Conservation (phyloP, 2,797 vertebrate species). For the Falco berigora region DNA sequence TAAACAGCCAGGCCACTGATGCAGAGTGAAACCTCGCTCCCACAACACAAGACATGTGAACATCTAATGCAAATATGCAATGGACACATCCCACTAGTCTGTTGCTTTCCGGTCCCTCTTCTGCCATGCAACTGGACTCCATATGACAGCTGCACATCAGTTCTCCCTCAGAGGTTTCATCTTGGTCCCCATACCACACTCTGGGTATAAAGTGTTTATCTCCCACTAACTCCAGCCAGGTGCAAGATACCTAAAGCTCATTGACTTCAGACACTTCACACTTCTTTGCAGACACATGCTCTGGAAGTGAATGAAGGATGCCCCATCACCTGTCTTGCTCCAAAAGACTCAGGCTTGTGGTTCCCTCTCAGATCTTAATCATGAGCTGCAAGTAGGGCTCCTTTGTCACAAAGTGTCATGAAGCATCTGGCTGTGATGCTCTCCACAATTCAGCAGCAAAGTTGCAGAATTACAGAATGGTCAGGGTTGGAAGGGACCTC, state of each 20-base stretch:
- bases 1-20: not conserved
- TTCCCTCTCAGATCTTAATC: not conserved
- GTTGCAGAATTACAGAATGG: no score
- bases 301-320: not conserved
- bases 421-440: not conserved
- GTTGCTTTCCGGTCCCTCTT: not conserved
- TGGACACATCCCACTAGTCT: not conserved
- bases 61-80: not conserved
- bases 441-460: not conserved
- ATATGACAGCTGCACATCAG: not conserved
- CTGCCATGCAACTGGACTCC: not conserved
- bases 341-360: not conserved
- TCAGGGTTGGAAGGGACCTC: no score
- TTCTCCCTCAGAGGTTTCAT: not conserved
- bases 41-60: not conserved
- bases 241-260: not conserved
- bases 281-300: not conserved
- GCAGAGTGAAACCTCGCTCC: not conserved
- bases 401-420: not conserved
- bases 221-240: not conserved
- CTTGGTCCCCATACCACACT: not conserved
- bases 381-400: not conserved
- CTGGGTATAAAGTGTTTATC: not conserved
- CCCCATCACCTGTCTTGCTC: not conserved
- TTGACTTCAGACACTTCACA: not conserved